Percentiles rank a stretch among this genome's conserved stretches.
Evolutionary conservation across 2,888 invertebrate species (phyloP).

Genomic region (Catonia carolina): DNA sequence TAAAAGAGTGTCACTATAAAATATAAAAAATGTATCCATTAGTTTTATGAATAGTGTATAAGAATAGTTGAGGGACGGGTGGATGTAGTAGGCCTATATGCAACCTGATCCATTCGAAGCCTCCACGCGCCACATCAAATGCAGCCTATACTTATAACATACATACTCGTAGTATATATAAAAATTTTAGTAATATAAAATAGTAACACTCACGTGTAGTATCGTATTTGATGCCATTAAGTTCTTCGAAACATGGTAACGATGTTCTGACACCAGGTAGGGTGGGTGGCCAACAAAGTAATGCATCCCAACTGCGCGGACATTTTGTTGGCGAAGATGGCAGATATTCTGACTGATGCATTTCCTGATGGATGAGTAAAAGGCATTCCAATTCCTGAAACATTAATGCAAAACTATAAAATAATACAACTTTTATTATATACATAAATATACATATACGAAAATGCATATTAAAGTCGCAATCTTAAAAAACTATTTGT

Average conservation of each 20-base stretch:
- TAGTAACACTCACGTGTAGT: constrained; percentile 26
- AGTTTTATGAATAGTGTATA: too few relatives aligned
- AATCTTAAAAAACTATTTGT: too few relatives aligned
- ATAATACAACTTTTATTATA: too few relatives aligned
- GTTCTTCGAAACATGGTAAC: constrained; percentile 29
- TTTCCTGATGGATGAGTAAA: constrained; percentile 16
- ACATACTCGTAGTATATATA: too few relatives aligned
- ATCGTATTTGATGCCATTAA: constrained; percentile 30
- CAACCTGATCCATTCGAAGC: too few relatives aligned
- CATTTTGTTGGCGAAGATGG: constrained; percentile 20
- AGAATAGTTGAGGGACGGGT: too few relatives aligned
- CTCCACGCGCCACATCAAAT: too few relatives aligned
- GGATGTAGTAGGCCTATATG: too few relatives aligned
- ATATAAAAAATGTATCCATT: too few relatives aligned
- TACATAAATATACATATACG: too few relatives aligned
- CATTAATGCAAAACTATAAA: neutral
- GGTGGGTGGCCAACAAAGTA: constrained; percentile 30
- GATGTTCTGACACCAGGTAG: constrained; percentile 17
- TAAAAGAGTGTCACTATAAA: too few relatives aligned
- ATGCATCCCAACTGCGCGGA: constrained; percentile 26
- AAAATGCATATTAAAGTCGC: too few relatives aligned
- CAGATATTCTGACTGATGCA: neutral
- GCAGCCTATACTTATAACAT: neutral
- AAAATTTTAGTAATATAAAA: neutral
- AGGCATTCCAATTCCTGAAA: constrained; percentile 21